Base-by-base conservation (phyloP, 2,797 vertebrate genomes). In the Schizothorax lantsangensis region DNA sequence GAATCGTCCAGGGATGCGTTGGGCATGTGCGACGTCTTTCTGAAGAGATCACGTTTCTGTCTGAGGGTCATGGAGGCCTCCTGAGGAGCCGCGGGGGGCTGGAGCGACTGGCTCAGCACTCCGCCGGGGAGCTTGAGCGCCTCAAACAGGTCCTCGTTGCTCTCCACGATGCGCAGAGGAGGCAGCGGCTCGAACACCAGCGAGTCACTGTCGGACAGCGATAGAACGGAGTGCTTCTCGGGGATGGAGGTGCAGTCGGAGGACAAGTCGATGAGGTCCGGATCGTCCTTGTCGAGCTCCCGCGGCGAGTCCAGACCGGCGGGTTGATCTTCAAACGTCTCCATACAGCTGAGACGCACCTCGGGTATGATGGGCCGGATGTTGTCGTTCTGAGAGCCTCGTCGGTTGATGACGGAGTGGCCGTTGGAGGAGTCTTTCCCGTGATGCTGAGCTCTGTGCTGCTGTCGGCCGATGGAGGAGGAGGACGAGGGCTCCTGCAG, bases 331-430 rank as follows among this genome's bases (percentile, higher is more conserved):
- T 99, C 98, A 43, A 96, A 97, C 0, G 96, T 97, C 92, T 99
- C 98, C 97, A 99, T 99, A 92, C 97, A 99, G 91, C 97, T 99
- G 57, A 99, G 93, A 73, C 98, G 96, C 12, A 99, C 97, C 92
- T 99, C 98, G 0, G 98, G 98, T 88, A 99, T 99, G 38, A 99
- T 95, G 0, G 97, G 97, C 88, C 97, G 95, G 62, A 93, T 92
- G 47, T 87, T 83, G n/a, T 95, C 93, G 72, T 94, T 91, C 11
- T 91, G 90, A 0, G 30, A 93, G 6, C 91, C 86, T 88, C 71
- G 91, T 90, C 26, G 86, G 91, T 26, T 92, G 90, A 47, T 88
- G 93, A 72, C 72, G 0, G 94, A 96, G 30, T 95, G 96, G 84
- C 95, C 94, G 2, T 96, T 96, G 0, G 95, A 96, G 0, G 93